Base-by-base conservation (phyloP, 2,888 invertebrate genomes). In the Drosophila anomalipes region DNA sequence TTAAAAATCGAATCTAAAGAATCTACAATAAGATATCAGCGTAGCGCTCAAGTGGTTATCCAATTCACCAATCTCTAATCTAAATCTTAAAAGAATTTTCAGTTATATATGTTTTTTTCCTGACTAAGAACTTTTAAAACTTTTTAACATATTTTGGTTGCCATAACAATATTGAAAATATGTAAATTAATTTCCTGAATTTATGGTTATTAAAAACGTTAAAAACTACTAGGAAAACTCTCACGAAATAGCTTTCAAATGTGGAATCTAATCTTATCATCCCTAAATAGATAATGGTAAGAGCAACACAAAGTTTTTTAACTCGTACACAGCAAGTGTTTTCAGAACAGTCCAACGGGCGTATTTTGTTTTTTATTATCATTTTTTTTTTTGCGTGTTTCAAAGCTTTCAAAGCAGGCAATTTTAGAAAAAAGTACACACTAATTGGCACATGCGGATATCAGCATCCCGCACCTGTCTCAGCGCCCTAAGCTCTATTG, bases 391-490 rank as follows among this genome's bases (percentile, higher is more conserved):
- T 26, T 4, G 47, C 16, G 14, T 37, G 22, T 28, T 35, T 41
- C 3, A 32, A 64, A 52, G 28, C 28, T 22, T 35, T 35, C 0
- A 35, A 35, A 4, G 35, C n/a, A 60, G 35, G 51, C 37, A 52
- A 51, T 54, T 68, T 69, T 26, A 26, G 26, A 16, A 37, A 37
- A 59, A 57, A 32, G 41, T 47, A 19, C 22, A 16, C 30, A 47
- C 54, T 67, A 79, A 78, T 76, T 78, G 76, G 41, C 22, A 58
- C 39, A 32, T 59, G 44, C 47, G 53, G 53, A 65, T 59, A 37
- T 72, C 62, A 59, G 74, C 64, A 54, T 28, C 49, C 51, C 41
- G 26, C 61, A 51, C 39, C 51, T 28, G 28, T 37, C 37, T 37
- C 49, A 33, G 57, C 64, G 54, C 35, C 26, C 37, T 12, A 12